These are phyloP conservation scores for Brachyrhaphis roseni DNA, from an alignment of 2,797 vertebrate species.

Conservation along the genomic window DNA sequence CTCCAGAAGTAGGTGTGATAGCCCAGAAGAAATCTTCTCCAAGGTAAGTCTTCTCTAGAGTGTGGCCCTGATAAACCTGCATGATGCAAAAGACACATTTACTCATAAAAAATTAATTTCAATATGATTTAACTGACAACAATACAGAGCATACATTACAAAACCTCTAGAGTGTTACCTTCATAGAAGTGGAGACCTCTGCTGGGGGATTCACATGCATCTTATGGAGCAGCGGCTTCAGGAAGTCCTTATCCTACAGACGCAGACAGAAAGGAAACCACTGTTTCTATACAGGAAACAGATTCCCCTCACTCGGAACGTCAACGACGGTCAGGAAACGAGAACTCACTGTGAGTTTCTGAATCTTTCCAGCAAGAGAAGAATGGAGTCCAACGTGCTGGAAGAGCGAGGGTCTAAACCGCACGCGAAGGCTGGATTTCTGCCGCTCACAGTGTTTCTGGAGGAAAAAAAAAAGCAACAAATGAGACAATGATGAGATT, in stretches of 20 bases:
- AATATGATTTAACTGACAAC: not conserved
- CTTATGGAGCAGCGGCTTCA: conserved; percentile 97
- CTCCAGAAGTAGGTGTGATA: conserved; percentile 90
- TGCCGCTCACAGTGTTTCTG: conserved; percentile 98
- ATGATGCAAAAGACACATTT: conserved; percentile 11
- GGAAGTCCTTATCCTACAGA: conserved; percentile 95
- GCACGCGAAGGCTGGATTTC: conserved; percentile 94
- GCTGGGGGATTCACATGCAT: conserved; percentile 97
- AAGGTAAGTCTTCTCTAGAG: conserved; percentile 94
- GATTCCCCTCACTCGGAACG: not conserved
- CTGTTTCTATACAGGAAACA: conserved; percentile 31
- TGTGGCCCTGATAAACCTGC: conserved; percentile 95
- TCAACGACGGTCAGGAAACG: not conserved
- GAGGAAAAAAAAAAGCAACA: not conserved
- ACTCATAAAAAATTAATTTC: not conserved
- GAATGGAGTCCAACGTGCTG: conserved; percentile 98
- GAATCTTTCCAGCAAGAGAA: conserved; percentile 97
- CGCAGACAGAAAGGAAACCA: conserved; percentile 28
- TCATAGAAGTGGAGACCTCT: conserved; percentile 97
- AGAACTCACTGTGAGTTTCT: conserved; percentile 93
- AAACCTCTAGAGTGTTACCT: conserved; percentile 66
- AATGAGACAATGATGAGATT: not conserved
- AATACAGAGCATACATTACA: not conserved
- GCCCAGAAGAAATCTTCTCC: conserved; percentile 99
- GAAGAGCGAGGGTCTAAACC: conserved; percentile 96